Base-by-base conservation (phyloP, 2,113 vertebrate genomes). In the Pygathrix nemaeus region DNA sequence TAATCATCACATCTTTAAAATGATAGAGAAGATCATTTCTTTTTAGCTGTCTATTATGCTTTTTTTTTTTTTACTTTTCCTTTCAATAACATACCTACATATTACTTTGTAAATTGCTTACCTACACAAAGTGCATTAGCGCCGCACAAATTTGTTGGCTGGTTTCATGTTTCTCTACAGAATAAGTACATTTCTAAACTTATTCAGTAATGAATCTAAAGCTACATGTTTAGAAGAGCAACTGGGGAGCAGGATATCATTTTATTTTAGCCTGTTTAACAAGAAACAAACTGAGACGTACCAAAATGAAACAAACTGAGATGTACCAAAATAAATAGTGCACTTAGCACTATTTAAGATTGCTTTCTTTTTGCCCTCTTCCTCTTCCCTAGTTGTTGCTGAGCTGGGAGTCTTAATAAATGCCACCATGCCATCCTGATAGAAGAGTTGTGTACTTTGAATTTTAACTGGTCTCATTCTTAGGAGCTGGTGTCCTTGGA, bases 101-200 rank as follows among this genome's bases (percentile, higher is more conserved):
- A 88, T 70, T 91, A 97, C 79, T 85, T 93, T 97, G 52, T 16
- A 97, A 93, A 98, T 96, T 87, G 97, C 97, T 98, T 98, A 97
- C 68, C 86, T 90, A 86, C 91, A 97, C 95, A 95, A 96, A 96
- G 73, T 91, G 59, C 30, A 72, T 89, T 95, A 88, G 30, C 59
- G 90, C 95, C 55, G 64, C 73, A 86, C 11, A 84, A 66, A 79
- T 84, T 95, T 91, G 48, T 78, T 86, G 59, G 43, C 52, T 96
- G 50, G 50, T 25, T 97, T 94, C 38, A 43, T 86, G 61, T 72
- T 96, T 80, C 73, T 95, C 48, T 97, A 88, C 18, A 92, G n/a
- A 97, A 94, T 89, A 82, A 96, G 88, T n/a, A 85, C 40, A 86
- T 91, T 48, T 91, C 85, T 94, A 72, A 95, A 97, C 95, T 93